Evolutionary conservation across 2,797 vertebrate genomes (phyloP), one percentile per base, ranked within the genome.

Genomic region (Adrianichthys oophorus): DNA sequence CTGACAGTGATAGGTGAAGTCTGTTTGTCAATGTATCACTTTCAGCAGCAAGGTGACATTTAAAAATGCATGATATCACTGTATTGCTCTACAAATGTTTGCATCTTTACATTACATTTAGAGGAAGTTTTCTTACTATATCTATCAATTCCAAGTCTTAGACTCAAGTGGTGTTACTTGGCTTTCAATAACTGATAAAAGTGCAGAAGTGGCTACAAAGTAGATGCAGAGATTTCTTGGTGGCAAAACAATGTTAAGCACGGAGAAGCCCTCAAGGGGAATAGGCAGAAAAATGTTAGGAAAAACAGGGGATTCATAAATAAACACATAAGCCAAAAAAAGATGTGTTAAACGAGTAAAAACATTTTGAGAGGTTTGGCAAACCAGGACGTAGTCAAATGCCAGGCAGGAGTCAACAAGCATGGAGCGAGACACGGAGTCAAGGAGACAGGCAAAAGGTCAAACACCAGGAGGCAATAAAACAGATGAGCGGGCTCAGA

Each of bases 1-100:
- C 66, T 90, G 87, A 88, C 85, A 90, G 87, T 85, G 87, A 90
- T 79, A 82, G 78, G 78, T 84, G 85, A 88, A 76, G 83, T 83
- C 80, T 84, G 74, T 72, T 78, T 88, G 83, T 80, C 68, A 70
- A 75, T 62, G 72, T 79, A 79, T 86, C 84, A 86, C 84, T 85
- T 90, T 89, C 83, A 84, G 72, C 72, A 66, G 76, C 86, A 89
- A 90, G 87, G 87, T 89, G 85, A 89, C 85, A 86, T 88, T 89
- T 85, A 85, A 76, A 37, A 88, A 90, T 83, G 84, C 78, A 77
- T 72, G 68, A 59, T 76, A 79, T 85, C 79, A 63, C 72, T 78
- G 76, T 56, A 81, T 84, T 83, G 73, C 62, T 70, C 72, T 72
- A 59, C 68, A 79, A 85, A 86, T 84, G 72, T 77, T 75, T 64